Conservation (phyloP, 1,140 invertebrate genomes). For the Bacillus rossius region DNA sequence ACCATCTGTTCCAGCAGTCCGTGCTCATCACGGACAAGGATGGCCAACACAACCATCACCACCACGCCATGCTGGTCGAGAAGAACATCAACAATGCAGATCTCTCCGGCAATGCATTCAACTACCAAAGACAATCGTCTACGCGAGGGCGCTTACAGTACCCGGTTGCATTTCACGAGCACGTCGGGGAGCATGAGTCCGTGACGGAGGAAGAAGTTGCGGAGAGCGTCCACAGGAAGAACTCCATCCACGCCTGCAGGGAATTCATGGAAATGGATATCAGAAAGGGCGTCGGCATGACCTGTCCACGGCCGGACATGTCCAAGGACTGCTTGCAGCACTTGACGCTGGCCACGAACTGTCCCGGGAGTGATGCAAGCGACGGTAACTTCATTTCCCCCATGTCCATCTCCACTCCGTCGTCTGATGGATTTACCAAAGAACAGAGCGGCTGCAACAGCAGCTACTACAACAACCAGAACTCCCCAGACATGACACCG, state of each 20-base stretch:
- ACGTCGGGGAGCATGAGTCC: not conserved
- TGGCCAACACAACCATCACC: not conserved
- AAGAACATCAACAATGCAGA: not conserved
- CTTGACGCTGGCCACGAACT: not conserved
- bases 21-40: not conserved
- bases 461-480: too few relatives aligned
- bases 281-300: not conserved
- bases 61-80: not conserved
- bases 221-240: not conserved
- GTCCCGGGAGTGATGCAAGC: not conserved
- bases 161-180: not conserved
- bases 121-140: slow-evolving; percentile 10
- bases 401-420: slow-evolving; percentile 13
- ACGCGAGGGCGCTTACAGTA: not conserved
- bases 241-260: not conserved
- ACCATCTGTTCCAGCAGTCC: not conserved
- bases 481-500: too few relatives aligned
- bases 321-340: not conserved
- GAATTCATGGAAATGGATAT: slow-evolving; percentile 1
- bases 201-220: not conserved
- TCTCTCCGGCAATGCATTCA: slow-evolving; percentile 9
- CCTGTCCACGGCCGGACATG: not conserved
- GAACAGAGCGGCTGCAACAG: too few relatives aligned
- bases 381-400: slow-evolving; percentile 4
- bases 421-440: slow-evolving; percentile 2